Evolutionary conservation across 2,888 invertebrate genomes (phyloP).

Genomic region (Oscheius myriophilus): DNA sequence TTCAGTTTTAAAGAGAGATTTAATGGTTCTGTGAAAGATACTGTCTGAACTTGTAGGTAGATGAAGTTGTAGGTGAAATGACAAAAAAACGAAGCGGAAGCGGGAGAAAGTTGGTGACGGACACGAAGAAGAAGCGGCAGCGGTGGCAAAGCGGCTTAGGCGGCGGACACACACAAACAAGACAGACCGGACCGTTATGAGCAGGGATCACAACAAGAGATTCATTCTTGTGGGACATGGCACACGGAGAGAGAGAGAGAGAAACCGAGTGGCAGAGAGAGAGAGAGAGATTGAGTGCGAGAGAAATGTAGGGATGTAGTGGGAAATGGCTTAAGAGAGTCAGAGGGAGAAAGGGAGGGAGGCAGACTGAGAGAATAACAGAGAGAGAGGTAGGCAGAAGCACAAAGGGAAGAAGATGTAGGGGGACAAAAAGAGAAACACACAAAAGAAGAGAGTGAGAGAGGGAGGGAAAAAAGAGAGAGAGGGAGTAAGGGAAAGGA

Average conservation of each 20-base stretch:
- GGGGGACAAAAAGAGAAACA: neutral
- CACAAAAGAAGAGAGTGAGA: slow-evolving; percentile 1
- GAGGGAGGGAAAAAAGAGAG: neutral
- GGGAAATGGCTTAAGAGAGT: neutral
- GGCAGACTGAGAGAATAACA: neutral
- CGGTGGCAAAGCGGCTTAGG: too few relatives aligned
- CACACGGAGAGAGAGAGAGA: neutral
- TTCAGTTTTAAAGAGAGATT: too few relatives aligned
- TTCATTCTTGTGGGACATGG: too few relatives aligned
- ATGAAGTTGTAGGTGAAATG: too few relatives aligned
- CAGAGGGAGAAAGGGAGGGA: neutral
- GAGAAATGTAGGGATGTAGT: neutral
- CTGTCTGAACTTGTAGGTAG: too few relatives aligned
- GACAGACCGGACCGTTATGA: too few relatives aligned
- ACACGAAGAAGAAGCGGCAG: too few relatives aligned
- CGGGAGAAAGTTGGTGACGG: too few relatives aligned
- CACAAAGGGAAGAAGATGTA: neutral
- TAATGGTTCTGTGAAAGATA: too few relatives aligned
- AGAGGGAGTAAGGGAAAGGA: neutral
- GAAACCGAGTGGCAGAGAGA: neutral
- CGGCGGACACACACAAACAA: too few relatives aligned
- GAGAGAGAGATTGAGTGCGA: neutral
- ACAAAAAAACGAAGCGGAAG: too few relatives aligned
- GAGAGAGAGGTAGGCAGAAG: neutral
- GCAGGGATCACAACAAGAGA: too few relatives aligned